Percentiles rank a stretch among this genome's conserved stretches.
Evolutionary conservation across 2,113 vertebrate species (phyloP).

Genomic region (Salvelinus alpinus): DNA sequence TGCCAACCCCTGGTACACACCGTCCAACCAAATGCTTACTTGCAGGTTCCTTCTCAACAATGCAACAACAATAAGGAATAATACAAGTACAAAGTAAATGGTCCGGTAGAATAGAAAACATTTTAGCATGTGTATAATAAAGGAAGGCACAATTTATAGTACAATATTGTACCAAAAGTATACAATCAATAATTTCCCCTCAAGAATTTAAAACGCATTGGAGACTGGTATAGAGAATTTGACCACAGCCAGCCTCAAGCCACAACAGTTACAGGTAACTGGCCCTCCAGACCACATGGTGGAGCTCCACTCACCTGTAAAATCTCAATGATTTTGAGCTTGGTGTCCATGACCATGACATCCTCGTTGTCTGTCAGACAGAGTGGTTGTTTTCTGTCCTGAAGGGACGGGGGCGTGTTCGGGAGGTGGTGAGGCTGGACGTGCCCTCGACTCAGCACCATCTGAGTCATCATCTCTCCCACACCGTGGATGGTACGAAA

Average conservation of each 20-base stretch:
- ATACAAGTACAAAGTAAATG: no score
- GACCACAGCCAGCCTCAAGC: not conserved
- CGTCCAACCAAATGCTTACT: no score
- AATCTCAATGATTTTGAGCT: slow-evolving; percentile 97
- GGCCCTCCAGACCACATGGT: not conserved
- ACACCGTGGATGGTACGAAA: slow-evolving; percentile 96
- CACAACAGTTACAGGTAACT: no score
- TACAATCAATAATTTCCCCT: no score
- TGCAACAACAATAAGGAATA: no score
- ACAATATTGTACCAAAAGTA: no score
- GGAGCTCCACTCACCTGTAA: slow-evolving; percentile 79
- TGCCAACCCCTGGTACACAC: no score
- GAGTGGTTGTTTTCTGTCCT: slow-evolving; percentile 57
- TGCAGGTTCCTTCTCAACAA: no score
- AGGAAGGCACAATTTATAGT: no score
- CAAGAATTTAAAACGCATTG: no score
- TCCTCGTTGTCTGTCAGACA: slow-evolving; percentile 82
- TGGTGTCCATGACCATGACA: slow-evolving; percentile 97
- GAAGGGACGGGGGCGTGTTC: slow-evolving; percentile 72
- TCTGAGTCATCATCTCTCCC: slow-evolving; percentile 99
- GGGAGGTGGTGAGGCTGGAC: slow-evolving; percentile 80
- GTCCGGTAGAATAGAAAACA: no score
- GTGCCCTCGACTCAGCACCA: slow-evolving; percentile 93
- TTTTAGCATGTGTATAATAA: no score
- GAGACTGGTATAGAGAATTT: not conserved